A percentile compares a stretch with the other conserved stretches of the same genome.
phyloP scores from a whole-genome alignment of 2,113 vertebrate genomes.

The Oxyura jamaicensis region DNA sequence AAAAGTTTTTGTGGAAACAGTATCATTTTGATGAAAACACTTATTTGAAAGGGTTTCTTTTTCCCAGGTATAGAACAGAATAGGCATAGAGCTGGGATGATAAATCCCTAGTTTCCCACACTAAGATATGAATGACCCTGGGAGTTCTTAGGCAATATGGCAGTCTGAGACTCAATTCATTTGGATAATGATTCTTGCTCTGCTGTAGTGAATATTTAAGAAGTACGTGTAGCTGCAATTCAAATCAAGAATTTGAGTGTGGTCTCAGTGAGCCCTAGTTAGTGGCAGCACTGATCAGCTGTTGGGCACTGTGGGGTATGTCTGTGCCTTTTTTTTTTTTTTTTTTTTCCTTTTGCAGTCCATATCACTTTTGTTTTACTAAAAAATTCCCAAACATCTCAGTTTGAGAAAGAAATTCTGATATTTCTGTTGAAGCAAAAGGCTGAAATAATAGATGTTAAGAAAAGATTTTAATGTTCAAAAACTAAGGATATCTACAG shows the following conservation, averaged over 20 bases:
- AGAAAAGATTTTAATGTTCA: background rate
- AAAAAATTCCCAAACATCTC: background rate
- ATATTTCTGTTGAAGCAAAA: background rate
- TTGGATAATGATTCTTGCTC: background rate
- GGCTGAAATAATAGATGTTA: background rate
- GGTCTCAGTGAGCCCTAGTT: background rate
- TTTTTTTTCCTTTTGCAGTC: background rate
- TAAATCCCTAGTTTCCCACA: background rate
- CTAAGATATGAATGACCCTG: background rate
- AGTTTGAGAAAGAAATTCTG: background rate
- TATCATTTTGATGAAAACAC: background rate
- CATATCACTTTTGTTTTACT: background rate
- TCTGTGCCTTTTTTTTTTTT: background rate
- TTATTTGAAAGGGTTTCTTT: background rate
- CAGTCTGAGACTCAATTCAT: background rate
- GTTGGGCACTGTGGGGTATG: background rate
- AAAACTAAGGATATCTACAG: background rate
- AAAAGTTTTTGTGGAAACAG: background rate
- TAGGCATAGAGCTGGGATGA: background rate
- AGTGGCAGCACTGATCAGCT: background rate
- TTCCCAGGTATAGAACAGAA: background rate
- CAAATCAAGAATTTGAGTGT: background rate
- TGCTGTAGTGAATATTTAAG: background rate
- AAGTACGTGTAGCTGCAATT: background rate
- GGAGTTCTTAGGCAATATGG: background rate